Evolutionary conservation across 2,888 invertebrate genomes (phyloP).

Genomic region (Tachina fera): DNA sequence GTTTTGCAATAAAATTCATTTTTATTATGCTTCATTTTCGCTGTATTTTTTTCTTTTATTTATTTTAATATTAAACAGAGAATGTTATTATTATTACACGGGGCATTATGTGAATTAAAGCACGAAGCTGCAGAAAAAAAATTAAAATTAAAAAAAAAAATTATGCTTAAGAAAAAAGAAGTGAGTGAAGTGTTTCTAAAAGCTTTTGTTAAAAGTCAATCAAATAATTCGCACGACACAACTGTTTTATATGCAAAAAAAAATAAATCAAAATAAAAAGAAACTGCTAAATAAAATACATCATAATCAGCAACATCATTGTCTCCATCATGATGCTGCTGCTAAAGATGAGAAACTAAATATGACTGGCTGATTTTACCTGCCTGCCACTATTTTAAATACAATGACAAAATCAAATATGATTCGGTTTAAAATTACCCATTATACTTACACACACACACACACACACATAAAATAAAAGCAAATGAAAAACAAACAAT

Average conservation of each 20-base stretch:
- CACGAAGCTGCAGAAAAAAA: conserved; percentile 39
- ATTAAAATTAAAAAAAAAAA: neutral
- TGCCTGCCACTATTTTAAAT: conserved; percentile 57
- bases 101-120: conserved; percentile 62
- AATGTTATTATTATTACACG: conserved; percentile 52
- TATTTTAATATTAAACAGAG: conserved; percentile 20
- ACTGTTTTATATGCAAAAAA: conserved; percentile 33
- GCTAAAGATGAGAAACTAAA: conserved; percentile 59
- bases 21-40: conserved; percentile 40
- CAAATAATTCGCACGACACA: conserved; percentile 68
- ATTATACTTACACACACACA: neutral
- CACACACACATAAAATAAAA: neutral
- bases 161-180: conserved; percentile 19
- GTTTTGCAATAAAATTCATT: conserved; percentile 59
- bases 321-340: conserved; percentile 28
- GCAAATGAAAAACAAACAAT: neutral
- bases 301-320: conserved; percentile 25
- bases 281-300: neutral
- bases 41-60: no score
- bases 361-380: conserved; percentile 65
- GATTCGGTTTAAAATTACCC: conserved; percentile 66
- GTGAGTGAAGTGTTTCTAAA: conserved; percentile 35
- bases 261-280: no score
- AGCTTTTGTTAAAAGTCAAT: conserved; percentile 68
- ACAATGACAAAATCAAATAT: conserved; percentile 64